Evolutionary conservation across 2,113 vertebrate species (phyloP), one percentile per base, ranked within the genome.

Genomic region (Chaetorhynchus papuensis): DNA sequence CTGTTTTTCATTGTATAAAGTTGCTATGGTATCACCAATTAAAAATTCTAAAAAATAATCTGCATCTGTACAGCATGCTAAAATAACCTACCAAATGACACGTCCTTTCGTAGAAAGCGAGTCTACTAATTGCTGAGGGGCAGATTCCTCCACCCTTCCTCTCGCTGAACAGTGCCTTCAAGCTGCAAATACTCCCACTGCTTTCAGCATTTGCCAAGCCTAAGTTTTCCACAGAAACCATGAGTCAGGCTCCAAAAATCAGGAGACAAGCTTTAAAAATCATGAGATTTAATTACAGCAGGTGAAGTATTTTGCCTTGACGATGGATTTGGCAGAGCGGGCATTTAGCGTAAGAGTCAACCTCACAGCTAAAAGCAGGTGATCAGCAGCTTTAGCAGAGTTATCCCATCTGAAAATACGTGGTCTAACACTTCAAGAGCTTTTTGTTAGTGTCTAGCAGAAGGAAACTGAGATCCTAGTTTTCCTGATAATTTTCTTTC

Each of bases 11-110:
- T 96, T 96, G 96, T 96, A 97, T 93, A 95, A 97, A 95, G 96
- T 97, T 97, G 95, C 96, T 97, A 97, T 96, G 94, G 95, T 93
- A 97, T 97, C 93, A 90, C 94, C 94, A 97, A 94, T 97, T 97
- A 96, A 96, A 96, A 96, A 95, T 94, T 96, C 95, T 97, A 96
- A 96, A 97, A 97, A 96, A 96, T 96, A 96, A 94, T 97, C 93
- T 96, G 95, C 95, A 95, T 97, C 96, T 97, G 96, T 95, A 97
- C 96, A 96, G 90, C 88, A 96, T 95, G 96, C 95, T 97, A 97
- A 97, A 96, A 96, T 97, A 97, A 96, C 95, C 93, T 88, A 97
- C 91, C 93, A 96, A 96, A 95, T 95, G 96, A 97, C 95, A 96
- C 93, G 90, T 96, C 94, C 94, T 96, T 97, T 96, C 95, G 90